Evolutionary conservation across 2,113 vertebrate genomes (phyloP), one percentile per base, ranked within the genome.

Genomic region (Rattus norvegicus): DNA sequence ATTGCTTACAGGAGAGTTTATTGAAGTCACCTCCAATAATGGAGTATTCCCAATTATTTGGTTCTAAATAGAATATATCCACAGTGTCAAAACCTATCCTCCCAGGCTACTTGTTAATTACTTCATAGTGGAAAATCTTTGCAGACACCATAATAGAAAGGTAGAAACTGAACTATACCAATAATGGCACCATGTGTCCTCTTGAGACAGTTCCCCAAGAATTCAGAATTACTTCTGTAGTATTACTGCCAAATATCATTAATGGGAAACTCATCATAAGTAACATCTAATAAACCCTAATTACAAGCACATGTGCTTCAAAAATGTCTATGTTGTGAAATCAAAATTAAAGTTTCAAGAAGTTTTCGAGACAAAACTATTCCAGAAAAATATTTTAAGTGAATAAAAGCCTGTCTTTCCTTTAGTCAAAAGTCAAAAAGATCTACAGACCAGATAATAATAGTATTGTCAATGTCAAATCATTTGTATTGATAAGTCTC

Each of bases 261-360:
- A 86, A 80, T 17, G 52, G 69, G 39, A 94, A 94, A 88, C 22
- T 65, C 39, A 89, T 90, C 54, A 84, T 7, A 33, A 79, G 14
- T 87, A 96, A 88, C 36, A 93, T n/a, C 80, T 94, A 26, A 61
- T 36, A 88, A 83, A 77, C 5, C 28, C 33, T 88, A 95, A 92
- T 67, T 33, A 67, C 10, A 69, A 59, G 39, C 7, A 30, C 14
- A 0, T 67, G 75, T 67, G 33, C 75, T 94, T 96, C 59, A 84
- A 92, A 95, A 91, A 47, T 84, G 4, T 67, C 83, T 76, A 84
- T 84, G 16, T 73, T 79, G 9, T 84, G 22, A 90, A 72, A 88
- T 87, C 61, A 52, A 79, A 93, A 85, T 54, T 59, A 81, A 92
- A 3, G 10, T 22, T 69, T 95, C 69, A 86, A 47, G 22, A 65